Evolutionary conservation across 2,113 vertebrate genomes (phyloP).

Genomic region (Reinhardtius hippoglossoides): DNA sequence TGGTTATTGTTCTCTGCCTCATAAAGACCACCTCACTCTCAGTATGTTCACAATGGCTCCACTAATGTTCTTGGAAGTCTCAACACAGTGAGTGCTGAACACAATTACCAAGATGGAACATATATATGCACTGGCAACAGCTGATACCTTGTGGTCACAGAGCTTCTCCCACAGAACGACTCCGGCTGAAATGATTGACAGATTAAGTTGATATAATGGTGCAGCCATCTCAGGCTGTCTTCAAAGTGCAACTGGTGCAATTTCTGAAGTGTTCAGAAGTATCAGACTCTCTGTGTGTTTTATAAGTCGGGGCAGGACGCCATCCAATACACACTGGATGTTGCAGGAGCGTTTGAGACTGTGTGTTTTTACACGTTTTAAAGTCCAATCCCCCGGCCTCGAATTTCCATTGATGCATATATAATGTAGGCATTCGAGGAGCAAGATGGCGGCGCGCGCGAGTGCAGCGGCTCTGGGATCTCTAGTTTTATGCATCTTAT

Average conservation of each 20-base stretch:
- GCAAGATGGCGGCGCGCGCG: no score
- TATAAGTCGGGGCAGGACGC: conserved; percentile 35
- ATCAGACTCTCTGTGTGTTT: conserved; percentile 36
- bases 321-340: conserved; percentile 10
- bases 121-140: conserved; percentile 76
- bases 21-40: conserved; percentile 3
- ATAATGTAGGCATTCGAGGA: neutral
- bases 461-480: no score
- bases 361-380: conserved; percentile 4
- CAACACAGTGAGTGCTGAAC: conserved; percentile 37
- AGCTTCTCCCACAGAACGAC: conserved; percentile 65
- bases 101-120: conserved; percentile 65
- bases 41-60: conserved; percentile 8
- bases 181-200: conserved; percentile 79
- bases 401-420: neutral
- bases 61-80: conserved; percentile 33
- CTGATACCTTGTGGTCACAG: conserved; percentile 74
- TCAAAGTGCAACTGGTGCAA: conserved; percentile 75
- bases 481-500: no score
- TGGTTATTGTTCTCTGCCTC: conserved; percentile 25
- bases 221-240: conserved; percentile 62
- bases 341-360: neutral
- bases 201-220: conserved; percentile 80
- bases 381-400: neutral
- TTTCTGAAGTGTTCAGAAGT: conserved; percentile 71